These are phyloP conservation scores for Toxotes lorentzi DNA, from an alignment of 2,797 vertebrate genomes.

Conservation along the genomic window DNA sequence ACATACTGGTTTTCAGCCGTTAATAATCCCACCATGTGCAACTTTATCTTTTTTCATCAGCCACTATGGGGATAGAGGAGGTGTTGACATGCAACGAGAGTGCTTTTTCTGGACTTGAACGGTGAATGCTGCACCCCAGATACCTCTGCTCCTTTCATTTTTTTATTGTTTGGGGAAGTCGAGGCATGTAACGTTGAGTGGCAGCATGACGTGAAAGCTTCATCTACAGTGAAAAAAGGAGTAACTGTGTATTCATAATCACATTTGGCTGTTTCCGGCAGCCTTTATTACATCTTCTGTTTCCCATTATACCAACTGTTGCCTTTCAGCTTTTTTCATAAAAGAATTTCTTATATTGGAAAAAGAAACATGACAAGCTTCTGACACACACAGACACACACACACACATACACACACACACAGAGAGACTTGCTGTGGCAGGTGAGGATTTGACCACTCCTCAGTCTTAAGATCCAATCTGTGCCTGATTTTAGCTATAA, in stretches of 20 bases:
- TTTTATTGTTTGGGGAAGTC: not conserved
- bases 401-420: not conserved
- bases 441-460: conserved; percentile 39
- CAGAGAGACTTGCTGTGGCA: conserved; percentile 32
- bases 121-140: not conserved
- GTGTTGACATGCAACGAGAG: not conserved
- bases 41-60: too few species aligned
- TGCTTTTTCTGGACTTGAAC: not conserved
- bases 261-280: not conserved
- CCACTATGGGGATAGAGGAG: not conserved
- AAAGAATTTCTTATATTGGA: too few species aligned
- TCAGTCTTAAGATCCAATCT: conserved; percentile 41
- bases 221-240: not conserved
- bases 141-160: not conserved
- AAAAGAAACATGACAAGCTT: too few species aligned
- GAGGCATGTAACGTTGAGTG: not conserved
- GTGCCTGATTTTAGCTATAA: conserved; percentile 35
- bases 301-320: not conserved
- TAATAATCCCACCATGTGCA: too few species aligned
- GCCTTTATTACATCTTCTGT: not conserved
- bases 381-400: not conserved
- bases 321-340: too few species aligned
- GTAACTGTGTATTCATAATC: not conserved
- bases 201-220: not conserved
- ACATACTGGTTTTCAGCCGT: too few species aligned